A percentile compares a stretch with the other conserved stretches of the same genome.
Conservation (phyloP, 2,888 invertebrate genomes). For the Morpho deidamia region DNA sequence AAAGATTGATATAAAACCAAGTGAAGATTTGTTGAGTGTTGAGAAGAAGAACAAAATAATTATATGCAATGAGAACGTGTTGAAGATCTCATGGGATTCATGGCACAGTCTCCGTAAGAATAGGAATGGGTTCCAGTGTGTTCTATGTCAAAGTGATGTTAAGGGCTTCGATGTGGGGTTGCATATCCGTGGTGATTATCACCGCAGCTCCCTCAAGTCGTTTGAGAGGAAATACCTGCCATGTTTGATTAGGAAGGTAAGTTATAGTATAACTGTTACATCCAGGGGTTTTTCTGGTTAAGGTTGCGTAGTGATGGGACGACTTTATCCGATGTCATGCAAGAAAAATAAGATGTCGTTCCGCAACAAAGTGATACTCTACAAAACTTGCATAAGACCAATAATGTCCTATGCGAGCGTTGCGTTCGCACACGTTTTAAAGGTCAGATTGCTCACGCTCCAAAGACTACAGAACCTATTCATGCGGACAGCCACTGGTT, state of each 20-base stretch:
- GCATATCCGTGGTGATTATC: conserved; percentile 19
- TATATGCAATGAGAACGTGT: conserved; percentile 12
- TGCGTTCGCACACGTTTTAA: no score
- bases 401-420: no score
- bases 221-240: conserved; percentile 24
- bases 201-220: conserved; percentile 12
- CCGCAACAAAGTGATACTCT: no score
- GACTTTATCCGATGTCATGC: no score
- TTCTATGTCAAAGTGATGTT: conserved; percentile 22
- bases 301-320: no score
- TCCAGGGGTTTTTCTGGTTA: no score
- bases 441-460: no score
- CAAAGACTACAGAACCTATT: no score
- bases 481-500: no score
- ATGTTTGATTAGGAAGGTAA: conserved; percentile 29
- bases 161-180: conserved; percentile 10
- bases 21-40: neutral
- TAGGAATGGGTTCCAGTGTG: conserved; percentile 15
- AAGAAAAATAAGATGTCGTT: no score
- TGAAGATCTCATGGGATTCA: conserved; percentile 27
- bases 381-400: no score
- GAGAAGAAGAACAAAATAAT: conserved; percentile 26
- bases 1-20: conserved; percentile 4
- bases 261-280: no score
- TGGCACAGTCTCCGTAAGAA: conserved; percentile 27